A percentile compares a stretch with the other conserved stretches of the same genome.
Evolutionary conservation across 2,113 vertebrate species (phyloP).

Genomic region (Sphyrna mokarran): DNA sequence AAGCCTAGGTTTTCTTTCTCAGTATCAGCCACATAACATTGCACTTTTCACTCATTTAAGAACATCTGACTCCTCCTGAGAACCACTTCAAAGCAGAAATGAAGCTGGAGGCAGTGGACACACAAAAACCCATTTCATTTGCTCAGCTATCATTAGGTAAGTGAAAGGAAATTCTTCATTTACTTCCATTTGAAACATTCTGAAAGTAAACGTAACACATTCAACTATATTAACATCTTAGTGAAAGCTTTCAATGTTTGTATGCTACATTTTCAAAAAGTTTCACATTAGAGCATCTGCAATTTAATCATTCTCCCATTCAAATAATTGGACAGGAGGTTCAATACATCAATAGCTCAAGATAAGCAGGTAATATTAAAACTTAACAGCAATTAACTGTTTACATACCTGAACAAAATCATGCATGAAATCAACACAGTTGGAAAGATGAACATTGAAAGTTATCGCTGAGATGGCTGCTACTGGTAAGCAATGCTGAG

Average conservation of each 20-base stretch:
- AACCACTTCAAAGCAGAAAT: slow-evolving; percentile 95
- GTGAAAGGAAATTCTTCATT: slow-evolving; percentile 67
- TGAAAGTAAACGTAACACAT: neutral
- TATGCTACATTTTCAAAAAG: neutral
- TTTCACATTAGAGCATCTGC: neutral
- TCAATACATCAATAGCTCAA: neutral
- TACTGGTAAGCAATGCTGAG: neutral
- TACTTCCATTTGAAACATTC: neutral
- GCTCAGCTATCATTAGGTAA: slow-evolving; percentile 91
- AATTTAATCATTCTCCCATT: neutral
- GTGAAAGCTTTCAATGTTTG: too few relatives aligned
- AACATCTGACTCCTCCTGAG: slow-evolving; percentile 86
- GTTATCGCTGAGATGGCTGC: neutral
- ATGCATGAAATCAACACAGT: too few relatives aligned
- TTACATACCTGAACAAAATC: too few relatives aligned
- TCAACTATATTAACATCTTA: neutral
- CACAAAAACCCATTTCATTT: slow-evolving; percentile 95
- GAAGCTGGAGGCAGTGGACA: slow-evolving; percentile 97
- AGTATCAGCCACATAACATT: neutral
- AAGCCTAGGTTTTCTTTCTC: too few relatives aligned
- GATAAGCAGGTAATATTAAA: neutral
- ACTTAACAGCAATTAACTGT: neutral
- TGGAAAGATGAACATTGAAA: neutral
- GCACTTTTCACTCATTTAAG: slow-evolving; percentile 58
- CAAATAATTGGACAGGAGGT: neutral